Evolutionary conservation across 2,888 invertebrate species (phyloP), one percentile per base, ranked within the genome.

Genomic region (Leptothorax acervorum): DNA sequence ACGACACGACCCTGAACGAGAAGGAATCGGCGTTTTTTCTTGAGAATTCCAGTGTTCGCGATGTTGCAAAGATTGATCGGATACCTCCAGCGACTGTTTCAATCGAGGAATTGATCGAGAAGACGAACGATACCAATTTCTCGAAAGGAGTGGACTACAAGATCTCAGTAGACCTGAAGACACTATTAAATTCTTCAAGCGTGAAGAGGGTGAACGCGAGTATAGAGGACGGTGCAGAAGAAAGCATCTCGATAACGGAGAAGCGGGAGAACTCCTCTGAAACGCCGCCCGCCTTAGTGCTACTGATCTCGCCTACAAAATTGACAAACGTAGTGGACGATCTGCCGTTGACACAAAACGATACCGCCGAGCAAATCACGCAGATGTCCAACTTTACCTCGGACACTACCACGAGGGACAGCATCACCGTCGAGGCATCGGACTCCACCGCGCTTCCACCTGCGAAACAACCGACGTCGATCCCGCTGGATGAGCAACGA

Each of bases 71-170:
- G 45, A 35, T 83, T 66, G 55, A 81, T 39, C 45, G 53, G 15
- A 86, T 76, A 12, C 5, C 31, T 15, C 12, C 12, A 1, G 23
- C 83, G 15, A 84, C 87, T 65, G 86, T 93, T 48, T 92, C 93
- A 1, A 88, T 93, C 1, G 91, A 90, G 3, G 93, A 93, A 9
- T 91, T 93, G 62, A 82, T 92, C 18, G 92, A 93, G 28, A 91
- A 92, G 1, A 48, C 83, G 2, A 93, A 92, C 82, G 88, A 90
- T 18, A 92, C 92, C 6, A 73, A 55, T 55, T 90, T 88, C 31
- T 60, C 92, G 2, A 92, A 88, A 5, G 85, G 92, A 3, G 89
- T 93, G n/a, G 91, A 93, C 68, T 93, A 94, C 82, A 92, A 93
- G 63, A 92, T 92, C 51, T 92, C 93, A 2, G 31, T 86, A 1